Evolutionary conservation across 1,140 invertebrate species (phyloP), one percentile per base, ranked within the genome.

Genomic region (Aphidius gifuensis): DNA sequence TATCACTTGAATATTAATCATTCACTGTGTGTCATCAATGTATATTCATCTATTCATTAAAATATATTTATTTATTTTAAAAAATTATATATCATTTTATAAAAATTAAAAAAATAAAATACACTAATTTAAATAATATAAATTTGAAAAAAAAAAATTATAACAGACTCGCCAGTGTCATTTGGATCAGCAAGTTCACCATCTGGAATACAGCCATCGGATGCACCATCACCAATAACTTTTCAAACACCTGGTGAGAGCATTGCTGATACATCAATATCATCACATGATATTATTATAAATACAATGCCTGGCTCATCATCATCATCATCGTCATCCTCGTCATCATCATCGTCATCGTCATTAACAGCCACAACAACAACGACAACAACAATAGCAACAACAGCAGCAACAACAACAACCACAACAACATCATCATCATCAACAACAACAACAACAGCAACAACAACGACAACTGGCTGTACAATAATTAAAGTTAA

Each of bases 251-350:
- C 85, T 90, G 89, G 89, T 80, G 92, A 92, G 85, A 93, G 91
- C 78, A 88, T 92, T 81, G 91, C 91, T 73, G 92, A 94, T 81
- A 92, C 92, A 73, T 92, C 90, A 80, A 92, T 90, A 71, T 93
- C 91, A 73, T 90, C 91, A 74, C 91, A 92, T 80, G 23, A 32
- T 32, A 32, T 32, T 32, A 32, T 32, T 32, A 86, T 91, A 64
- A 85, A 88, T 74, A 55, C 40, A 39, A 89, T 88, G 78, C 89
- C 88, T 73, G 77, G 84, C 74, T 90, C 89, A 71, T 89, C 90
- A 77, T 32, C 23, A 32, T 32, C 4, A 32, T 32, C 23, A 32
- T 32, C 23, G 23, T 32, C 23, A 4, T 32, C 23, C 2, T 32
- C 23, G 4, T 32, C 23, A 3, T 32, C 23, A 32, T 32, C 23